Percentiles rank a stretch among this genome's conserved stretches.
phyloP scores from a whole-genome alignment of 2,113 vertebrate species.

The Pitta sordida region DNA sequence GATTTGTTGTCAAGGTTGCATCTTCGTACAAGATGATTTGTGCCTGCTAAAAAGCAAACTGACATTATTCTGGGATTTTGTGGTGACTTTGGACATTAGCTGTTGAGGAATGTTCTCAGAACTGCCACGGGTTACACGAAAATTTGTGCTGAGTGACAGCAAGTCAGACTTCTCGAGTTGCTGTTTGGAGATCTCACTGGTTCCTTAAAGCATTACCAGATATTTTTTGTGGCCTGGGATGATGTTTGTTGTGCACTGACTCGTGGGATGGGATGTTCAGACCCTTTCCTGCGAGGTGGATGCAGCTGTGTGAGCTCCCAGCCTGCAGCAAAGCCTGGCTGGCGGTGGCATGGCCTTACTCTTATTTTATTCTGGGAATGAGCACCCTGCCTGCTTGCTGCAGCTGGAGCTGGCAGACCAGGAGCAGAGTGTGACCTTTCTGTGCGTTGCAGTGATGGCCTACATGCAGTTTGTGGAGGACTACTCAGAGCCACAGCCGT shows the following conservation, averaged over 20 bases:
- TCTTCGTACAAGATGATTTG: background rate
- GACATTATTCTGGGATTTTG: fast-evolving
- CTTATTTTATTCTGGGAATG: background rate
- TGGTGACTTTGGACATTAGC: background rate
- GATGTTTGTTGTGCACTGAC: background rate
- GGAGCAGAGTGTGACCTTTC: background rate
- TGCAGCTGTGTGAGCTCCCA: background rate
- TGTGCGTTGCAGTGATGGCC: constrained; percentile 84
- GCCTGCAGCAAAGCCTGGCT: background rate
- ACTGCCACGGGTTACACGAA: background rate
- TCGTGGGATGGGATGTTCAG: background rate
- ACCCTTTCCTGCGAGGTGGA: background rate
- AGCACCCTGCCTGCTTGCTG: background rate
- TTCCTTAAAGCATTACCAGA: background rate
- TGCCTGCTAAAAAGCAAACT: background rate
- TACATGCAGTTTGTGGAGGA: constrained; percentile 99
- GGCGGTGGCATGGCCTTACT: background rate
- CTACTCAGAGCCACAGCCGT: constrained; percentile 96
- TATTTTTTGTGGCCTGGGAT: background rate
- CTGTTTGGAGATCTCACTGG: background rate
- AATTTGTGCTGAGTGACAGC: background rate
- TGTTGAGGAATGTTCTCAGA: background rate
- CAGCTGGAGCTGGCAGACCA: background rate
- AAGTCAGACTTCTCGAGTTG: background rate
- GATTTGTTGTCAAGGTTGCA: background rate